Evolutionary conservation across 64 coral and sea anemone species (phyloP), one percentile per base, ranked within the genome.

Genomic region (Stichodactyla helianthus): DNA sequence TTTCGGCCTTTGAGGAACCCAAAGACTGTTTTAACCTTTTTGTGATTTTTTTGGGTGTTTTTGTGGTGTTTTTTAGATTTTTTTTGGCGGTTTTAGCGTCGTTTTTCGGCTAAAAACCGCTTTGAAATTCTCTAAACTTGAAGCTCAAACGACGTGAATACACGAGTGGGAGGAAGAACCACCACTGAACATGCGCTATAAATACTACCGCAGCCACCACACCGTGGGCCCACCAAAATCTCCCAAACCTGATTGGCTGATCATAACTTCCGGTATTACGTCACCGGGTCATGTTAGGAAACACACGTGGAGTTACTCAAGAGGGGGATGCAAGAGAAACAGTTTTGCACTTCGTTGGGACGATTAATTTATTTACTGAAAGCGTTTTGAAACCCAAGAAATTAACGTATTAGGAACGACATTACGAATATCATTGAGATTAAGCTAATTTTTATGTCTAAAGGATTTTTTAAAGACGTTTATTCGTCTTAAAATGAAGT

Each of bases 11-110:
- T 63, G 12, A 18, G 57, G 55, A 67, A 82, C 87, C 89, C 91
- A 89, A 80, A 77, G 85, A 92, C 92, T 93, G 93, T 92, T 96
- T 88, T 89, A 44, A 83, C 62, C 51, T 13, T 84, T 96, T 96
- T 96, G 58, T 80, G 82, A 23, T 93, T 96, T 96, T 96, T 96
- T 95, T 93, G 22, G 65, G 27, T 81, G 70, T 27, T 93, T 95
- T 96, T 93, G 81, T 83, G 56, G 77, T 59, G 77, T 93, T 96
- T 95, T 96, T 85, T 55, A 70, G 71, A 88, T 96, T 93, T 96
- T 96, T 96, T 96, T 96, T 89, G 85, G 83, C 89, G 94, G 88
- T 95, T 92, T 95, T 95, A 95, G 94, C 94, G 81, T 88, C 35
- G 77, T 82, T 89, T 82, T 50, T 35, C 86, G 67, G 90, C 90